phyloP scores from a whole-genome alignment of 2,113 vertebrate species.

The Scophthalmus maximus region DNA sequence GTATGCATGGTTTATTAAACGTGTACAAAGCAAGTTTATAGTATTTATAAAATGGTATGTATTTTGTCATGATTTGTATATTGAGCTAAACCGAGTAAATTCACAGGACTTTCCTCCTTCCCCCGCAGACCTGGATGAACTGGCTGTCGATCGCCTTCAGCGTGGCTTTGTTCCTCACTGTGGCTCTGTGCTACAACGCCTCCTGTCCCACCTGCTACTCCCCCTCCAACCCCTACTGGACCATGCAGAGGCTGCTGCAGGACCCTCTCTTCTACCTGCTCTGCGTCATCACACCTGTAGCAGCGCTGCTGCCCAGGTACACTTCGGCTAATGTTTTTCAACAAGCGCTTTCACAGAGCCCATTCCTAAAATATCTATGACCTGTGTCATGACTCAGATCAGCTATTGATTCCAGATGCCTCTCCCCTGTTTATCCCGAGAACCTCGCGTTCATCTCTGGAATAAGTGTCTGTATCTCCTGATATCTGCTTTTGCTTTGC shows the following conservation, averaged over 20 bases:
- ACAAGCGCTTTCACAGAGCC: background rate
- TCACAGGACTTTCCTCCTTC: background rate
- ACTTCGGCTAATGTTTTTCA: background rate
- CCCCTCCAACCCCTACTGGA: constrained; percentile 97
- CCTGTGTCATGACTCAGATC: background rate
- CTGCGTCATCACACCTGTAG: constrained; percentile 87
- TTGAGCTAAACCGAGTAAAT: background rate
- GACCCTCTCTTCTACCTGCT: constrained; percentile 93
- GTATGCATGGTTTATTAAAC: background rate
- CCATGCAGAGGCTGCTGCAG: constrained; percentile 90
- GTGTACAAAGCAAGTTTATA: background rate
- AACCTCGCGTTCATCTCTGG: constrained; percentile 2
- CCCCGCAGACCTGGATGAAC: constrained; percentile 93
- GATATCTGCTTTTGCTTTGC: constrained; percentile 40
- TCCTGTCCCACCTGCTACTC: constrained; percentile 92
- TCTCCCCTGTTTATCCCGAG: constrained; percentile 39
- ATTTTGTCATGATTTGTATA: background rate
- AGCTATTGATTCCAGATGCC: constrained; percentile 47
- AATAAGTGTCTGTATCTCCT: constrained; percentile 14
- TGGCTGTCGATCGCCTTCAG: constrained; percentile 92
- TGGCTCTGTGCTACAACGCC: constrained; percentile 92
- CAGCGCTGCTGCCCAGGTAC: constrained; percentile 94
- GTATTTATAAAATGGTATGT: background rate
- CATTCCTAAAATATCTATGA: constrained; percentile 13
- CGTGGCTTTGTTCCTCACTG: constrained; percentile 88